Evolutionary conservation across 2,797 vertebrate genomes (phyloP).

Genomic region (Parauchenoglanis ngamensis): DNA sequence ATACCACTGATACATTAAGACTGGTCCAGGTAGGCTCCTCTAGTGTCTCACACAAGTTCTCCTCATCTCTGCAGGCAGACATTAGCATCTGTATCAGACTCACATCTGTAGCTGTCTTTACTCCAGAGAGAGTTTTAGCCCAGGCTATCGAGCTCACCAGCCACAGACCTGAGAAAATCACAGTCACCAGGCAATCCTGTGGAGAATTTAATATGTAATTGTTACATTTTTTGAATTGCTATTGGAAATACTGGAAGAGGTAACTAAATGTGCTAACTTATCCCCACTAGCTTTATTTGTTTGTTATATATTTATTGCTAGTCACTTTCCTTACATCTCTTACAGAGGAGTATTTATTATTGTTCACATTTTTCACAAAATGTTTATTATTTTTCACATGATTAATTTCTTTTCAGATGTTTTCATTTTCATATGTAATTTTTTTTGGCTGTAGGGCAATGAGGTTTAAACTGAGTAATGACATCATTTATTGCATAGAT

Average conservation of each 20-base stretch:
- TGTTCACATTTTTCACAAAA: no score
- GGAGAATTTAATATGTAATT: conserved; percentile 20
- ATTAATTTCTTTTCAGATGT: neutral
- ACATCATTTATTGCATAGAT: neutral
- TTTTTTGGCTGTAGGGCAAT: neutral
- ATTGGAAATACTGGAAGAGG: neutral
- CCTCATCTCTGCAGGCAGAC: conserved; percentile 89
- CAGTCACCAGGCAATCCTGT: conserved; percentile 93
- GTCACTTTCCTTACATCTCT: neutral
- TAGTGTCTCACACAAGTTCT: conserved; percentile 85
- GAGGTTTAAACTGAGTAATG: neutral
- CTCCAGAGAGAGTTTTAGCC: conserved; percentile 92
- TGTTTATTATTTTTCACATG: neutral
- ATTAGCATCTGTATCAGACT: conserved; percentile 87
- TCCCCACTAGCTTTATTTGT: neutral
- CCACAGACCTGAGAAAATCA: conserved; percentile 93
- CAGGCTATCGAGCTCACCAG: conserved; percentile 91
- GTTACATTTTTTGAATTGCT: neutral
- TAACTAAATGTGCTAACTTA: neutral
- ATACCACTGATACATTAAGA: conserved; percentile 91
- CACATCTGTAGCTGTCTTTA: conserved; percentile 88
- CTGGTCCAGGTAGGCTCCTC: conserved; percentile 90
- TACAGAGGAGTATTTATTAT: neutral
- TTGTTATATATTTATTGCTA: neutral
- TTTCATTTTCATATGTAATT: neutral